Conservation (phyloP, 2,888 invertebrate genomes). For the Phyllotreta cruciferae region DNA sequence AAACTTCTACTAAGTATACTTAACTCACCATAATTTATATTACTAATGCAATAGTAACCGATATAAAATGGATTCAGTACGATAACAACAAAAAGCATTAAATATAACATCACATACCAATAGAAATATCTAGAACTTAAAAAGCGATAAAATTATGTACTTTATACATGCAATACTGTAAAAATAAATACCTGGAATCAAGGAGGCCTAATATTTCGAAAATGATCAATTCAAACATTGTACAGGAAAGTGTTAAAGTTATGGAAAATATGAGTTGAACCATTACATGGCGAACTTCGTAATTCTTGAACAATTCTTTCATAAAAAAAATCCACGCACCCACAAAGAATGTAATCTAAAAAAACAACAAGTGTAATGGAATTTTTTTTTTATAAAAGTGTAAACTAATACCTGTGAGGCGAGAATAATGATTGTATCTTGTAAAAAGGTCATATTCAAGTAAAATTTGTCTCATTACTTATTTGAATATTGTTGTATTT, state of each 20-base stretch:
- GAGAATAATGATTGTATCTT: constrained; percentile 33
- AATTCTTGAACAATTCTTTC: constrained; percentile 94
- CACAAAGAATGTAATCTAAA: constrained; percentile 90
- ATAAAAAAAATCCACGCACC: constrained; percentile 99
- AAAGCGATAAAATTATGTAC: constrained; percentile 3
- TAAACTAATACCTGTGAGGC: constrained; percentile 65
- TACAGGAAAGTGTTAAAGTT: constrained; percentile 95
- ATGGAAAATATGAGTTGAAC: constrained; percentile 96
- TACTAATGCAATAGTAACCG: constrained; percentile 91
- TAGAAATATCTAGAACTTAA: constrained; percentile 88
- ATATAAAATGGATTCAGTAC: constrained; percentile 97
- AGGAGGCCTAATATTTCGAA: constrained; percentile 97
- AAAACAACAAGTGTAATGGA: constrained; percentile 34
- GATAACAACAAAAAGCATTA: constrained; percentile 92
- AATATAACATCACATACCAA: constrained; percentile 93
- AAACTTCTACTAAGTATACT: background rate
- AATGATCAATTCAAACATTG: constrained; percentile 99
- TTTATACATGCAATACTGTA: constrained; percentile 30
- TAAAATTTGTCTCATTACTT: constrained; percentile 25
- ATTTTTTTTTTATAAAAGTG: constrained; percentile 10
- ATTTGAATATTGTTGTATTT: constrained; percentile 13
- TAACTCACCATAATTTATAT: constrained; percentile 80
- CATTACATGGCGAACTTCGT: constrained; percentile 93
- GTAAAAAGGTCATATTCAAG: constrained; percentile 29
- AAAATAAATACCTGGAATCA: constrained; percentile 77